A percentile compares a stretch with the other conserved stretches of the same genome.
Conservation (phyloP, 2,113 vertebrate species). For the Epinephelus cyanopodus region DNA sequence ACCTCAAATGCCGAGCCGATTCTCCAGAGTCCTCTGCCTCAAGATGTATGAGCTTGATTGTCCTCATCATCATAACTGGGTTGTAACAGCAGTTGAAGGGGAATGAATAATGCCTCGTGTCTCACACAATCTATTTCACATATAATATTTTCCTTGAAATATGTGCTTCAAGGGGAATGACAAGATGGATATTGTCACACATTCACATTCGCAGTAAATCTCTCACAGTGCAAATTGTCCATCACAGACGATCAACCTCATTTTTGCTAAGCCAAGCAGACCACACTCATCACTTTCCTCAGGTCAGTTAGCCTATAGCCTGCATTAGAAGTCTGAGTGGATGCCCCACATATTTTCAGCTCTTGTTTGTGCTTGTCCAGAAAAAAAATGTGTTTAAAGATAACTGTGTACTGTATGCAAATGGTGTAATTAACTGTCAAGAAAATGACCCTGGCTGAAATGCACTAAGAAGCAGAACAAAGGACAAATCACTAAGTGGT, state of each 20-base stretch:
- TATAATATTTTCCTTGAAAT: background rate
- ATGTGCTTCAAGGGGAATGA: background rate
- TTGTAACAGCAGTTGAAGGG: constrained; percentile 17
- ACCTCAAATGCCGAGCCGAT: constrained; percentile 1
- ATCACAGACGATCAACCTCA: constrained; percentile 7
- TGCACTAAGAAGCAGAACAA: background rate
- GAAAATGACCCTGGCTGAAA: constrained; percentile 1
- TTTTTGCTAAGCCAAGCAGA: constrained; percentile 15
- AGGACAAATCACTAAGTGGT: constrained; percentile 4
- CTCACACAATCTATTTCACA: constrained; percentile 23
- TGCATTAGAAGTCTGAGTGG: background rate
- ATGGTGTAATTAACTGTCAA: constrained; percentile 5
- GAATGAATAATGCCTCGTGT: constrained; percentile 23
- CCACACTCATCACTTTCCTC: background rate
- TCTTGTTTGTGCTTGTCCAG: background rate
- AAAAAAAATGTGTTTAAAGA: background rate
- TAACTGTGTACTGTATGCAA: background rate
- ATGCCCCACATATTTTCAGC: background rate
- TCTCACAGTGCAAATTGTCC: constrained; percentile 4
- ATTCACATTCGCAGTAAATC: constrained; percentile 7
- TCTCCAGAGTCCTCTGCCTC: constrained; percentile 7
- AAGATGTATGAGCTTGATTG: constrained; percentile 8
- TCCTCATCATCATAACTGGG: constrained; percentile 12
- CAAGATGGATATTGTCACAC: constrained; percentile 2
- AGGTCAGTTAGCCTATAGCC: background rate